These are phyloP conservation scores for Cuniculus paca DNA, from an alignment of 2,797 vertebrate species.

Conservation along the genomic window DNA sequence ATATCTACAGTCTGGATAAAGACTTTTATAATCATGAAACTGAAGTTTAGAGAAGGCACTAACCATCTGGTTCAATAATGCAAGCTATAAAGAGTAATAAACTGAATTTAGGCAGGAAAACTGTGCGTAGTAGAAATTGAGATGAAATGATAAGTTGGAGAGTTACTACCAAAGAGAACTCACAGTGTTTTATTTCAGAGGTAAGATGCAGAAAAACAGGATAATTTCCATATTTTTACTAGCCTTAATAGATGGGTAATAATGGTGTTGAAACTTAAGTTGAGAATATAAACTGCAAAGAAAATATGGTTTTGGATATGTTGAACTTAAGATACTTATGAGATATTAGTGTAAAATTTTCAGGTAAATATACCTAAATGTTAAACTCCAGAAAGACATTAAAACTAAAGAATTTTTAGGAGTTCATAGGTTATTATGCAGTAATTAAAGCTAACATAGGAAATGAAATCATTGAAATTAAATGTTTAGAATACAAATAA, in stretches of 20 bases:
- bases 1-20: not conserved
- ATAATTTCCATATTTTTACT: not conserved
- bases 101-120: not conserved
- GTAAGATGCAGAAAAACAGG: not conserved
- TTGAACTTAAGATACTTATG: not conserved
- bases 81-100: constrained; percentile 29
- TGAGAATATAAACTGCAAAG: constrained; percentile 21
- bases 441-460: not conserved
- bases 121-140: not conserved
- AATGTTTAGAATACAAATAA: constrained; percentile 38
- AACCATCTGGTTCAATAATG: not conserved
- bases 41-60: not conserved
- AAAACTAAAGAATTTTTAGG: not conserved
- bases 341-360: constrained; percentile 21
- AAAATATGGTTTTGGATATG: constrained; percentile 13
- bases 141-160: not conserved
- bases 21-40: not conserved
- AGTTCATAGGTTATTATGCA: not conserved
- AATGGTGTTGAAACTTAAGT: not conserved
- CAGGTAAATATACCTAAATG: not conserved
- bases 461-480: constrained; percentile 12
- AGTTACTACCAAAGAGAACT: not conserved
- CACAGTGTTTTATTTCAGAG: not conserved
- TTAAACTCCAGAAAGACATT: constrained; percentile 1
- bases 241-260: not conserved